Percentiles rank a stretch among this genome's conserved stretches.
phyloP scores from a whole-genome alignment of 2,113 vertebrate species.

The Sminthopsis crassicaudata region DNA sequence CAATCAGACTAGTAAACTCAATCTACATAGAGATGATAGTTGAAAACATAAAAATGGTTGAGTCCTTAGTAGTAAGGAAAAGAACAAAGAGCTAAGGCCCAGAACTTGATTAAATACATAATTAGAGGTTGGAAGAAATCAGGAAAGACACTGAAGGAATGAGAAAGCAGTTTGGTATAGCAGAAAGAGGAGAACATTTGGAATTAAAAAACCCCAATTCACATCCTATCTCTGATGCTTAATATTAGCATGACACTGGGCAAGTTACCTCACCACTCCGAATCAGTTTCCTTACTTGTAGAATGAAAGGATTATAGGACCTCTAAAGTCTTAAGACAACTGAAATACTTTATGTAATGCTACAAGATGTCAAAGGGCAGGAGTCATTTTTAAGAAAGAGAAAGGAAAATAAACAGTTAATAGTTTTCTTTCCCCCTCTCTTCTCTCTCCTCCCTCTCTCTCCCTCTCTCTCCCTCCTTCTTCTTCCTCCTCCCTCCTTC shows the following conservation, averaged over 20 bases:
- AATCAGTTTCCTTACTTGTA: not conserved
- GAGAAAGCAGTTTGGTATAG: not conserved
- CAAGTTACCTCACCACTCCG: not conserved
- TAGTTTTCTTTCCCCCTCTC: not conserved
- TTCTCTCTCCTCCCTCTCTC: no score
- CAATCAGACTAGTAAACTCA: not conserved
- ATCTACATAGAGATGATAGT: not conserved
- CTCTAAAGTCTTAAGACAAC: not conserved
- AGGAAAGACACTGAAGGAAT: not conserved
- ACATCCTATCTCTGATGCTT: not conserved
- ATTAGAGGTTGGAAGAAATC: not conserved
- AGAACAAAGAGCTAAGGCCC: not conserved
- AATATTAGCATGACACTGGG: not conserved
- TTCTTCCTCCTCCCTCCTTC: not conserved
- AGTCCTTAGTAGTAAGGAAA: not conserved
- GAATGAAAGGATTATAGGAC: not conserved
- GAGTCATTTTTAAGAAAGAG: not conserved
- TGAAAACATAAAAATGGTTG: not conserved
- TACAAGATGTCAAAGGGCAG: not conserved
- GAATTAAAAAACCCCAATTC: not conserved
- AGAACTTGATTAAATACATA: not conserved
- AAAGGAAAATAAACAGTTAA: not conserved
- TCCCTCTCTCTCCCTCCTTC: no score
- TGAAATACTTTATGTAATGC: not conserved
- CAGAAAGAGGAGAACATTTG: not conserved